These are phyloP conservation scores for Grapholita molesta DNA, from an alignment of 1,140 invertebrate species.

Conservation along the genomic window DNA sequence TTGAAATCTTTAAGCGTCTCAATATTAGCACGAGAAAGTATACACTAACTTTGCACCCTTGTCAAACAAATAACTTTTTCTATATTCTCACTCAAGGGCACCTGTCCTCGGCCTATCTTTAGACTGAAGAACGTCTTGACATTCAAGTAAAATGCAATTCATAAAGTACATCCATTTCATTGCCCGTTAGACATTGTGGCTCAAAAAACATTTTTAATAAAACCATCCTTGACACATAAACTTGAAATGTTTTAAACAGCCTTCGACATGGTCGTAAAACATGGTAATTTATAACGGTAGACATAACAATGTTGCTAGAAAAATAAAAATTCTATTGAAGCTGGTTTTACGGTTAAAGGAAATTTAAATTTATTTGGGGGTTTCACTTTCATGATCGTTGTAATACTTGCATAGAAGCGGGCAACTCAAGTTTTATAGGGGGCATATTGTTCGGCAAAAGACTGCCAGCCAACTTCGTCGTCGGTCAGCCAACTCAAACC, in stretches of 20 bases:
- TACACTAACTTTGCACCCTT: too few species aligned
- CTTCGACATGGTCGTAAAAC: neutral
- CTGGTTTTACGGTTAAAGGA: neutral
- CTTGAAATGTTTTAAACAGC: neutral
- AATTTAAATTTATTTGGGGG: neutral
- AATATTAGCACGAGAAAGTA: too few species aligned
- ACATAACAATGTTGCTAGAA: constrained; percentile 3
- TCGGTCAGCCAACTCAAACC: too few species aligned
- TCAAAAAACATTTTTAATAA: constrained; percentile 12
- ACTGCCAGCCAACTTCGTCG: too few species aligned
- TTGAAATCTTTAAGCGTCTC: too few species aligned
- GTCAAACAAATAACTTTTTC: neutral
- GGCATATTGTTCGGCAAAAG: too few species aligned
- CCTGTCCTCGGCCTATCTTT: neutral
- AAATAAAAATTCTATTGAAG: neutral
- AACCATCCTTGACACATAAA: neutral
- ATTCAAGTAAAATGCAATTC: neutral
- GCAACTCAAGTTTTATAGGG: too few species aligned
- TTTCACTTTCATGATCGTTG: neutral
- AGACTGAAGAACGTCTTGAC: neutral
- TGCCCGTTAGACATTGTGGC: neutral
- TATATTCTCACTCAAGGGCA: neutral
- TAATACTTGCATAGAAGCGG: too few species aligned
- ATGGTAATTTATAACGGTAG: neutral
- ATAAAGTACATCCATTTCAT: neutral